phyloP scores from a whole-genome alignment of 2,797 vertebrate species.

The Chiloscyllium punctatum region DNA sequence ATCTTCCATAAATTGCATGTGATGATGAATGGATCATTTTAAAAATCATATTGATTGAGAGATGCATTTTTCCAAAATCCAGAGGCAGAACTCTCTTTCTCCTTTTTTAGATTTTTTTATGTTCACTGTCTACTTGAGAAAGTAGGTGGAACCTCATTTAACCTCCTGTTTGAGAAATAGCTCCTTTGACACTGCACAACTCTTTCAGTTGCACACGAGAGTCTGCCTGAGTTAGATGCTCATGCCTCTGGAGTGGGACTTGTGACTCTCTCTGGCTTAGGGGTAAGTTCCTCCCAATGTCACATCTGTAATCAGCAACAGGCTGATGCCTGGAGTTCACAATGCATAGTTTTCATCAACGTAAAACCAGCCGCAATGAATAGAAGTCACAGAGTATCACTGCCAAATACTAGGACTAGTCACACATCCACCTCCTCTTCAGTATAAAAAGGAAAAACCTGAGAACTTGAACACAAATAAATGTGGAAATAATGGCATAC shows the following conservation, averaged over 20 bases:
- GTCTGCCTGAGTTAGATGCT: neutral
- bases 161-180: neutral
- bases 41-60: neutral
- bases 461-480: neutral
- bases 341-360: neutral
- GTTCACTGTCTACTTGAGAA: neutral
- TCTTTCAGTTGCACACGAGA: neutral
- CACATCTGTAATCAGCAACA: neutral
- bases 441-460: neutral
- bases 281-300: neutral
- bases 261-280: neutral
- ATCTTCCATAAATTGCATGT: neutral
- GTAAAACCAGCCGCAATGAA: neutral
- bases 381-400: neutral
- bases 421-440: neutral
- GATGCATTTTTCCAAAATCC: neutral
- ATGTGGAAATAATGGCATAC: neutral
- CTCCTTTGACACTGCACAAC: neutral
- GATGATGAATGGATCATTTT: neutral
- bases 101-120: neutral
- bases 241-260: neutral
- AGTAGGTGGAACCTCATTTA: neutral
- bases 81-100: neutral
- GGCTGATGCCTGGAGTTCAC: neutral
- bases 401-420: neutral